phyloP scores from a whole-genome alignment of 2,888 invertebrate genomes.

The Eupithecia vulgata region DNA sequence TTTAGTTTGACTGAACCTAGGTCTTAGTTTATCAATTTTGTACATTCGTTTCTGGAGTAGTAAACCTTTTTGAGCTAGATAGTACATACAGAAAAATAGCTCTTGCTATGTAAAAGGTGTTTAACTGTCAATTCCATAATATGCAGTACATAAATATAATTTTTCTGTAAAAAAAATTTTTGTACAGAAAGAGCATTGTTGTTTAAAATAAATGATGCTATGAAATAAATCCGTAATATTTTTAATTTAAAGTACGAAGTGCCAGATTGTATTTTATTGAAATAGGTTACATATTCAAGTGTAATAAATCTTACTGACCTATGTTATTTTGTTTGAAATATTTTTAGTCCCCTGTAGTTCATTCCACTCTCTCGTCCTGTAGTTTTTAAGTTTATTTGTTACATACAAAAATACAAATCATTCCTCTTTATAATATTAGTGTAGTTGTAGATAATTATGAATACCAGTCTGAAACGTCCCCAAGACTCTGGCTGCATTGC shows the following conservation, averaged over 20 bases:
- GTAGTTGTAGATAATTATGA: no score
- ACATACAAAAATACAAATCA: no score
- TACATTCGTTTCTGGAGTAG: slow-evolving; percentile 4
- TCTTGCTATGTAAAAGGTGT: neutral
- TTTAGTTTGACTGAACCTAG: slow-evolving; percentile 48
- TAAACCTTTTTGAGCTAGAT: neutral
- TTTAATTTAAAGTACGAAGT: slow-evolving; percentile 17
- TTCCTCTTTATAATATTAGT: no score
- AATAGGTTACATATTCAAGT: slow-evolving; percentile 25
- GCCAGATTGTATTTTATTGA: slow-evolving; percentile 30
- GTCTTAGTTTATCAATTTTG: slow-evolving; percentile 23
- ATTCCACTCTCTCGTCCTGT: no score
- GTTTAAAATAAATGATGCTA: slow-evolving; percentile 19
- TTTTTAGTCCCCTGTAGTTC: neutral
- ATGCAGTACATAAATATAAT: neutral
- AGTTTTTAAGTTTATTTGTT: no score
- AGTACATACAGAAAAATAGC: no score
- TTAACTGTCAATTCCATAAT: neutral
- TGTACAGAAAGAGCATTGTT: slow-evolving; percentile 12
- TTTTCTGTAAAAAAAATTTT: neutral
- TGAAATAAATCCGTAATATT: slow-evolving; percentile 18
- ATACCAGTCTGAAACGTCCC: no score
- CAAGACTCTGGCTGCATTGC: no score
- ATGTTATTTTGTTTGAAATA: slow-evolving; percentile 1
- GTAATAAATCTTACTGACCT: slow-evolving; percentile 39